Base-by-base conservation (phyloP, 2,797 vertebrate species). In the Psittacula derbiana region DNA sequence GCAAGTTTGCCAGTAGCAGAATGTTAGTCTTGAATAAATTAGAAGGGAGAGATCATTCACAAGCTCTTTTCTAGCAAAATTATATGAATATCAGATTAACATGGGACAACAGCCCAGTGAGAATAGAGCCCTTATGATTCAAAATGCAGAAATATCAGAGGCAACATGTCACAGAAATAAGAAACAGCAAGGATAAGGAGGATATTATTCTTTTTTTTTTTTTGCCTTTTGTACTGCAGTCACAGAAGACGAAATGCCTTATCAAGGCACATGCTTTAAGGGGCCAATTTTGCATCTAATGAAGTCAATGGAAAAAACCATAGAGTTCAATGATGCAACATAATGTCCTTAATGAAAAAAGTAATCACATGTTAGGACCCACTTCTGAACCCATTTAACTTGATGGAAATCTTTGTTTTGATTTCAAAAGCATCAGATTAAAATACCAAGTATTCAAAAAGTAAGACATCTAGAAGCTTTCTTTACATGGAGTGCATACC, bases 21-120 rank as follows among this genome's bases (percentile, higher is more conserved):
- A 95, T 94, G 91, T 91, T 95, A 96, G 83, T 96, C 87, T 90
- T 95, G 93, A 96, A 97, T 97, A 97, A 95, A 96, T 97, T 96
- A 96, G 88, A 93, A 94, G 92, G 76, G 27, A 96, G 60, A 91
- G 50, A 92, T 91, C 80, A 89, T 95, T 95, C 92, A 90, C 91
- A 88, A 49, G 14, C 67, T 95, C 74, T 94, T 95, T 85, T 94
- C 76, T 95, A 94, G 84, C 79, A 93, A 94, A 94, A 92, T 92
- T 94, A 90, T 91, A 72, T 86, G 92, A 94, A 93, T 86, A 94
- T 95, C 92, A 96, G 84, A 92, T 95, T 95, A 97, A 95, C 86
- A 83, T 88, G 94, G 93, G 92, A 96, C 83, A 90, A 89, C 74
- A 92, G 46, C 85, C 92, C 80, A 90, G 61, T 40, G 88, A 95